Evolutionary conservation across 2,797 vertebrate genomes (phyloP).

Genomic region (Sebastiscus tertius): DNA sequence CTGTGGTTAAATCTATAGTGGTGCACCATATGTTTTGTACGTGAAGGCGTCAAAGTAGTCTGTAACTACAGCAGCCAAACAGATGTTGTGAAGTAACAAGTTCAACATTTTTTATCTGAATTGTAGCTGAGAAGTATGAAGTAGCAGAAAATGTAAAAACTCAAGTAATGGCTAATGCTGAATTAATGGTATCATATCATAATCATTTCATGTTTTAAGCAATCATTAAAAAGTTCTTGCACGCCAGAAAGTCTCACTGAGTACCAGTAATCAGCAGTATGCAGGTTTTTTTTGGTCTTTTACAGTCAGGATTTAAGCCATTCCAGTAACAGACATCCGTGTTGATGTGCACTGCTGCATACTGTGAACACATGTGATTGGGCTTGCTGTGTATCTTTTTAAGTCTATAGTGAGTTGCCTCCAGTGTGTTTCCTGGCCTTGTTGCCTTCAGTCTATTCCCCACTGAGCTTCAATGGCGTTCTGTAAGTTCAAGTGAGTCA

Average conservation of each 20-base stretch:
- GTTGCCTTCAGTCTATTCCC: not conserved
- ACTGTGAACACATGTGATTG: not conserved
- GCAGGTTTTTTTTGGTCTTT: not conserved
- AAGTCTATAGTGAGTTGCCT: not conserved
- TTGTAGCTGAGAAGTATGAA: not conserved
- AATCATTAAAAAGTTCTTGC: not conserved
- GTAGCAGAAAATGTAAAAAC: not conserved
- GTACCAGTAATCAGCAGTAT: not conserved
- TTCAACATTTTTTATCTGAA: not conserved
- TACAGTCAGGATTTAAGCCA: not conserved
- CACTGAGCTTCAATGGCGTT: not conserved
- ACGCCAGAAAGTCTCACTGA: not conserved
- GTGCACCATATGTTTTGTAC: not conserved
- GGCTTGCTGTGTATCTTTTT: not conserved
- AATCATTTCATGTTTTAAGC: not conserved
- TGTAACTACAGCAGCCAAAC: not conserved
- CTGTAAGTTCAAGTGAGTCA: not conserved
- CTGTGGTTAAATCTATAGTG: not conserved
- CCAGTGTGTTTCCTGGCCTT: not conserved
- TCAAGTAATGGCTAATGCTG: not conserved
- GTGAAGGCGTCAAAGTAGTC: fast-evolving
- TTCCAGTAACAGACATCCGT: not conserved
- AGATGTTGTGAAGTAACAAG: not conserved
- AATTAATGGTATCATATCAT: not conserved
- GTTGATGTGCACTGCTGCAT: not conserved